Evolutionary conservation across 1,140 invertebrate genomes (phyloP), one percentile per base, ranked within the genome.

Genomic region (Cepaea nemoralis): DNA sequence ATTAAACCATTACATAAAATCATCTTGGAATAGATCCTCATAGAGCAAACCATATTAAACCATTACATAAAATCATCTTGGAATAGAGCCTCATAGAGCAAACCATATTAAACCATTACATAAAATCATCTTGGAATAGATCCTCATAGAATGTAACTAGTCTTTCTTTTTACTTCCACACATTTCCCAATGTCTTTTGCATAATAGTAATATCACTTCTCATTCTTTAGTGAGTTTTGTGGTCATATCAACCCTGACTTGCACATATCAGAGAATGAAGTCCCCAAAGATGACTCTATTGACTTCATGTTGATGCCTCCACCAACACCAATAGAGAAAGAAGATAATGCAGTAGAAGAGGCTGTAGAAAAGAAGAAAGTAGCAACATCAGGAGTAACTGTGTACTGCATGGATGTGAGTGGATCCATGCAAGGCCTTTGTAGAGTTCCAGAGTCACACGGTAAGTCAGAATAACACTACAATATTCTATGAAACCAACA

Each of bases 381-480:
- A 55, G 83, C 37, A 19, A 35, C 76, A 19, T 35, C 83, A 63
- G 85, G 89, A 48, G 80, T 89, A 71, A 82, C 86, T 24, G 85
- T 90, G 0, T 91, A 89, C 77, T 90, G 89, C 81, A 86, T 91
- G 81, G 90, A 91, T 77, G 86, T 89, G 63, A 90, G 89, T 83
- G 86, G 86, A 8, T 90, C 89, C 35, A 91, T 91, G 90, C 70
- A 78, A 0, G 35, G 48, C 24, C 74, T 45, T 14, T 84, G 83
- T 33, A 27, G 82, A 14, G 76, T 90, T 19, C 88, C 89, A 6
- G 83, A 86, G 63, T 45, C 88, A 37, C 88, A 88, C 83, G 83
- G 88, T 90, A 77, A 85, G 70, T 69, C 42, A 22, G 16, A 55
- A 55, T 45, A 45, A 45, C 8, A 45, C 19, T 45, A 10, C 42